A percentile compares a stretch with the other conserved stretches of the same genome.
phyloP scores from a whole-genome alignment of 2,797 vertebrate genomes.

The Tenualosa ilisha region DNA sequence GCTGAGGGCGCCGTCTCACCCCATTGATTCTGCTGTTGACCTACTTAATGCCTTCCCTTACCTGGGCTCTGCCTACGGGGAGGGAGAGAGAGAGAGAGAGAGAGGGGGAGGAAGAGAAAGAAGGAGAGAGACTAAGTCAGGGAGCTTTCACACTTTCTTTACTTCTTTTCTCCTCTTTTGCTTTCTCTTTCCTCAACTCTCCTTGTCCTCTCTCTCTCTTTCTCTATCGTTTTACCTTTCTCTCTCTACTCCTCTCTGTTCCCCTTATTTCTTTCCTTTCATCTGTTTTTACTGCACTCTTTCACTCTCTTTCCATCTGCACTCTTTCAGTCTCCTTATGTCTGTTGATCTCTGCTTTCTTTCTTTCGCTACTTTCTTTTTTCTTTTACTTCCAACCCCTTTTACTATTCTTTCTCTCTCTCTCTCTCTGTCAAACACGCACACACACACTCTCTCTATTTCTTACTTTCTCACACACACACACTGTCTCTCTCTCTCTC shows the following conservation, averaged over 20 bases:
- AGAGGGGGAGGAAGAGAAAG: too few relatives aligned
- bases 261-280: neutral
- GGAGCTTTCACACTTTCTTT: neutral
- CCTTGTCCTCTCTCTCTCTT: neutral
- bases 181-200: neutral
- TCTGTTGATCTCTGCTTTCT: neutral
- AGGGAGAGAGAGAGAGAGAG: neutral
- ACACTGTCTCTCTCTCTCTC: too few relatives aligned
- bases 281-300: neutral
- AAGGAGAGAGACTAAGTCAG: too few relatives aligned
- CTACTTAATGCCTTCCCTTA: slow-evolving; percentile 46
- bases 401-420: too few relatives aligned
- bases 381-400: too few relatives aligned
- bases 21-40: slow-evolving; percentile 44
- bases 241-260: neutral
- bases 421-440: too few relatives aligned
- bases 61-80: slow-evolving; percentile 42
- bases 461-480: too few relatives aligned
- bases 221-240: neutral
- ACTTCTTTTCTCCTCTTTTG: neutral
- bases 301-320: neutral
- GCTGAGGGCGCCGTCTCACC: slow-evolving; percentile 36
- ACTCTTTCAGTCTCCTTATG: neutral
- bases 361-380: neutral
- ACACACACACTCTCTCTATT: too few relatives aligned